Conservation (phyloP, 2,113 vertebrate species). For the Poeciliopsis retropinna region DNA sequence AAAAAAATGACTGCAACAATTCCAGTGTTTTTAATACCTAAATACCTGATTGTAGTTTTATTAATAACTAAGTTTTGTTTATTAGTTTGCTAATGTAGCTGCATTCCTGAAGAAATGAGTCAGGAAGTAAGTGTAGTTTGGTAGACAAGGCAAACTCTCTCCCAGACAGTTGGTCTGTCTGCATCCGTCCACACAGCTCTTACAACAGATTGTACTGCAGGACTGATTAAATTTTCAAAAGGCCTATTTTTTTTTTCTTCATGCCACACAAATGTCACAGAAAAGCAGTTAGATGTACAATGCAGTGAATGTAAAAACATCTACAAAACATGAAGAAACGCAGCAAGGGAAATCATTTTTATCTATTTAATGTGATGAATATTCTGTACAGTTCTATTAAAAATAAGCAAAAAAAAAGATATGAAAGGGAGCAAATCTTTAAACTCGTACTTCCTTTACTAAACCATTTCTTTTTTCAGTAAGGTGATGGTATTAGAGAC, state of each 20-base stretch:
- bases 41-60: not conserved
- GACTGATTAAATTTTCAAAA: not conserved
- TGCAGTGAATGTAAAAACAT: not conserved
- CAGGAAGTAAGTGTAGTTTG: not conserved
- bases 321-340: not conserved
- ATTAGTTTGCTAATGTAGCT: not conserved
- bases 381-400: not conserved
- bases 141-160: not conserved
- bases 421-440: not conserved
- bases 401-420: not conserved
- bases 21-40: not conserved
- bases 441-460: not conserved
- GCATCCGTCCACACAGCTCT: not conserved
- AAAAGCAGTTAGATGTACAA: not conserved
- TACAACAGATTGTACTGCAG: not conserved
- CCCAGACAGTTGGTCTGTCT: too few relatives aligned
- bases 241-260: not conserved
- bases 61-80: not conserved
- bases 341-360: not conserved
- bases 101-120: not conserved
- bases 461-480: not conserved
- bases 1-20: not conserved
- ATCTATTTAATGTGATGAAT: not conserved
- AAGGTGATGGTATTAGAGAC: not conserved
- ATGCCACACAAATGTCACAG: not conserved